phyloP scores from a whole-genome alignment of 1,140 invertebrate genomes.

The Drosophila cardini region DNA sequence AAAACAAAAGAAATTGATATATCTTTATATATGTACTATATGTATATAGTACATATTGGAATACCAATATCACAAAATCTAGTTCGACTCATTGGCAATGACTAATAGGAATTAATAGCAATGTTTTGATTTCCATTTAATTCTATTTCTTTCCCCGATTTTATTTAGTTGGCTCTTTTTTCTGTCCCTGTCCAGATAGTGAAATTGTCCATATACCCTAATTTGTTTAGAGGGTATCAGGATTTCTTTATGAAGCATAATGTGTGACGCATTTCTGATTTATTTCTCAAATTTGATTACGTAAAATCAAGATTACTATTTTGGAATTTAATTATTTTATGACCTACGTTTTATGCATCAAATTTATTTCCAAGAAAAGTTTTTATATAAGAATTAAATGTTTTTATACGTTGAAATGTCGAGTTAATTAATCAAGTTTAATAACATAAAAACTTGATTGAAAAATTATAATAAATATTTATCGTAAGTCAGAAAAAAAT shows the following conservation, averaged over 20 bases:
- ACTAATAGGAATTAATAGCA: constrained; percentile 2
- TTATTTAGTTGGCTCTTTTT: not conserved
- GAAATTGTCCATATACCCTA: not conserved
- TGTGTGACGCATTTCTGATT: not conserved
- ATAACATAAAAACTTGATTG: too few species aligned
- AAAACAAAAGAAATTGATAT: not conserved
- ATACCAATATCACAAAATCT: not conserved
- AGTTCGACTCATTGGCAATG: not conserved
- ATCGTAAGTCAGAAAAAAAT: too few species aligned
- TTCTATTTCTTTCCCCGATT: constrained; percentile 8
- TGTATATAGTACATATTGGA: too few species aligned
- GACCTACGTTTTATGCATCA: too few species aligned
- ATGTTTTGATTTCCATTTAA: not conserved
- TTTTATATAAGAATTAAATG: too few species aligned
- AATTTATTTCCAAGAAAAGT: too few species aligned
- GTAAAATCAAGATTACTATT: not conserved
- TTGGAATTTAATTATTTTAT: too few species aligned
- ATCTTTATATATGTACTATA: too few species aligned
- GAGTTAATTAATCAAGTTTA: too few species aligned
- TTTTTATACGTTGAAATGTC: too few species aligned
- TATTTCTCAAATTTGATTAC: constrained; percentile 9
- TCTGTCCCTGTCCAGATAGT: constrained; percentile 27
- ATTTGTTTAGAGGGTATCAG: not conserved
- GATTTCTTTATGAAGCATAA: not conserved
- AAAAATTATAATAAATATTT: too few species aligned